A percentile compares a stretch with the other conserved stretches of the same genome.
phyloP scores from a whole-genome alignment of 2,113 vertebrate genomes.

The Percopsis transmontana region DNA sequence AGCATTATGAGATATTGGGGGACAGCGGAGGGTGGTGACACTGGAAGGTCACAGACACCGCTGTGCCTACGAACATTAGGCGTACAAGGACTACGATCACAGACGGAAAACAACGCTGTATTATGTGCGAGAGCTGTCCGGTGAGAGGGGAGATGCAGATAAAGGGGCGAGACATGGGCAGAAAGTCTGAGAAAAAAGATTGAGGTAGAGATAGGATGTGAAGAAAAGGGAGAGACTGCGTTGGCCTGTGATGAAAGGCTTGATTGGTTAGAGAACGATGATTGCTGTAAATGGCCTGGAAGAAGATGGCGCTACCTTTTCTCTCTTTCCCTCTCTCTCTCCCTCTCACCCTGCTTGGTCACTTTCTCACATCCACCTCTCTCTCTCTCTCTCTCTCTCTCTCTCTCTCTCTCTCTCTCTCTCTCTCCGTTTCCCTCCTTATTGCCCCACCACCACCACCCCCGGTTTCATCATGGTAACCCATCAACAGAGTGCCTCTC shows the following conservation, averaged over 20 bases:
- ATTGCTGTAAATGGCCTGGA: constrained; percentile 85
- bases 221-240: constrained; percentile 52
- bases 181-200: constrained; percentile 25
- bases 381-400: constrained; percentile 52
- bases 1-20: not conserved
- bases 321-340: constrained; percentile 59
- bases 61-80: not conserved
- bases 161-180: not conserved
- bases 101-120: constrained; percentile 20
- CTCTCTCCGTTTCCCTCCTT: constrained; percentile 55
- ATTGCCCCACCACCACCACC: constrained; percentile 29
- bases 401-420: constrained; percentile 40
- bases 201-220: constrained; percentile 31
- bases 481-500: constrained; percentile 82
- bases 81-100: constrained; percentile 2
- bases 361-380: constrained; percentile 17
- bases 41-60: not conserved
- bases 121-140: constrained; percentile 52
- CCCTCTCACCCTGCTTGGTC: constrained; percentile 57
- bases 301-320: constrained; percentile 80
- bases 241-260: constrained; percentile 82
- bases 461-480: constrained; percentile 82
- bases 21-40: not conserved
- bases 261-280: constrained; percentile 83
- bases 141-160: constrained; percentile 40